Base-by-base conservation (phyloP, 2,888 invertebrate species). In the Polia nebulosa region DNA sequence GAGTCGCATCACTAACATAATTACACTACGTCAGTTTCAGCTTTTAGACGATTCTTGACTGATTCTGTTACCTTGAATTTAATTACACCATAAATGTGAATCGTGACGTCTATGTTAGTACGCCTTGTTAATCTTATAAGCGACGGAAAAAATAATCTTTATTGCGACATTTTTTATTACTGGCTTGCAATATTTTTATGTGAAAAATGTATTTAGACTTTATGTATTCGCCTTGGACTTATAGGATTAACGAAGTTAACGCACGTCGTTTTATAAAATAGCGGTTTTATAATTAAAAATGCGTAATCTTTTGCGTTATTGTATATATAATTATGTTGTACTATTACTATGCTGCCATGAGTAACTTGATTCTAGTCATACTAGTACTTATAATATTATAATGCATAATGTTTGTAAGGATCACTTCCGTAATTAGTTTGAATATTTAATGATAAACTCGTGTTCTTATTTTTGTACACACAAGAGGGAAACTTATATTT, bases 331-430 rank as follows among this genome's bases (percentile, higher is more conserved):
- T 77, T 76, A 80, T 69, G 32, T 79, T 82, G 63, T 71, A 71
- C 63, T 76, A 56, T 81, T 63, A 67, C 81, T 83, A 80, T 84
- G 84, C 87, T 89, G 86, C 83, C 84, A 86, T 86, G 81, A 85
- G 68, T 84, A 81, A 87, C 78, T 86, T 88, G 78, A 86, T 87
- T 91, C 92, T 92, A 92, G 92, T 92, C 92, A 91, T 86, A 87
- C 79, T 86, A 52, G 32, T 85, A 82, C 36, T 56, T 85, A 85
- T 85, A 45, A 85, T 85, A 58, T 78, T 82, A 70, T 81, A 76
- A 72, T 78, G 80, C 76, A 79, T 77, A 78, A 78, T 81, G 61
- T 78, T 85, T 84, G 70, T 85, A 75, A 78, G 78, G 76, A 76
- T 85, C 72, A 79, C 60, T 88, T 89, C 84, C 83, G 84, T 86